These are phyloP conservation scores for Cirrhinus mrigala DNA, from an alignment of 2,797 vertebrate species.

Conservation along the genomic window DNA sequence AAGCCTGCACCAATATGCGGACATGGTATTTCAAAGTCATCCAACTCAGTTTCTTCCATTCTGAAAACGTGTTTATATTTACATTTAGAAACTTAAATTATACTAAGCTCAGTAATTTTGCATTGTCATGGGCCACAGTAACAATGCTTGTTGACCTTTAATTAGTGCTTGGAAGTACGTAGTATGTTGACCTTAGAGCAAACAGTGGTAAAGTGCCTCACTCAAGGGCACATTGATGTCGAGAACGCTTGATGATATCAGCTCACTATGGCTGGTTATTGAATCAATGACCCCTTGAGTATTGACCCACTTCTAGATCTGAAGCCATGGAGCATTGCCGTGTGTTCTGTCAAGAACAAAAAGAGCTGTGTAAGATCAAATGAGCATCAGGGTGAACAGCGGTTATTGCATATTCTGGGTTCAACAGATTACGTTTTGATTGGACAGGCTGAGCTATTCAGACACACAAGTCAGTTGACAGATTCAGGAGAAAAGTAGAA, in stretches of 20 bases:
- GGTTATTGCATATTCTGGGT: constrained; percentile 3
- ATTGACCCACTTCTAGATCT: constrained; percentile 37
- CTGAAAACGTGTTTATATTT: not conserved
- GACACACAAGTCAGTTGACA: not conserved
- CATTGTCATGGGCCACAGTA: not conserved
- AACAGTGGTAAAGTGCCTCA: constrained; percentile 3
- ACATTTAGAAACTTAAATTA: not conserved
- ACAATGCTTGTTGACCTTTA: constrained; percentile 22
- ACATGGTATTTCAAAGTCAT: not conserved
- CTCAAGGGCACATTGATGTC: constrained; percentile 16
- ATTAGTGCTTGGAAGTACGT: constrained; percentile 11
- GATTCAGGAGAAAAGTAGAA: not conserved
- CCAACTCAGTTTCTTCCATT: not conserved
- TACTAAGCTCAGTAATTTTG: not conserved
- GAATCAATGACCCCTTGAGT: constrained; percentile 48
- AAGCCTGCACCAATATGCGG: not conserved
- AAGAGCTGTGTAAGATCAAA: constrained; percentile 36
- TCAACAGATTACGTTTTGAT: constrained; percentile 4
- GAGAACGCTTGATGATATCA: constrained; percentile 24
- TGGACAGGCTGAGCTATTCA: not conserved
- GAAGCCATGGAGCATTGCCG: constrained; percentile 1
- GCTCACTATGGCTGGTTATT: not conserved
- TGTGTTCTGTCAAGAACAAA: constrained; percentile 35
- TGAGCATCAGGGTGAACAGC: not conserved
- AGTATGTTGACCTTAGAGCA: constrained; percentile 11